Evolutionary conservation across 1,140 invertebrate genomes (phyloP).

Genomic region (Trissolcus basalis): DNA sequence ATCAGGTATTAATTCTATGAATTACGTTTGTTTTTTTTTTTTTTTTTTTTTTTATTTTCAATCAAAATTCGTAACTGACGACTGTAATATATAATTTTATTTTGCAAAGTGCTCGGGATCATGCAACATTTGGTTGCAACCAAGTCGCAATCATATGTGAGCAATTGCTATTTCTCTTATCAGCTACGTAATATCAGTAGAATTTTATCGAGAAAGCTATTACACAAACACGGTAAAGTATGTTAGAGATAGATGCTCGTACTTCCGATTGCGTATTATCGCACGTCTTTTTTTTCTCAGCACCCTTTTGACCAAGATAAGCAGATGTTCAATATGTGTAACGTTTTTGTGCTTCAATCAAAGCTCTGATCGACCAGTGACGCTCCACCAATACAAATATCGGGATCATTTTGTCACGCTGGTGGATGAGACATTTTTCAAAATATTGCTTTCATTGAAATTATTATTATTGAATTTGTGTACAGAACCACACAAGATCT

Average conservation of each 20-base stretch:
- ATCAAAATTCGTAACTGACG: too few relatives aligned
- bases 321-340: conserved; percentile 1
- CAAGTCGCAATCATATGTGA: conserved; percentile 17
- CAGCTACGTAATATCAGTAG: conserved; percentile 28
- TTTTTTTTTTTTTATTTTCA: too few relatives aligned
- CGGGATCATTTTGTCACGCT: too few relatives aligned
- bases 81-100: too few relatives aligned
- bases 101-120: too few relatives aligned
- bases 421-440: too few relatives aligned
- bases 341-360: conserved; percentile 17
- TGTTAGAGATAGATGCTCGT: conserved; percentile 35
- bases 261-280: conserved; percentile 43
- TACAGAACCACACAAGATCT: too few relatives aligned
- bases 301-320: conserved; percentile 18
- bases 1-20: too few relatives aligned
- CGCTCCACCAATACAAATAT: too few relatives aligned
- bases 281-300: conserved; percentile 14
- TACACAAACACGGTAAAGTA: conserved; percentile 29
- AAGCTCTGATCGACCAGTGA: neutral
- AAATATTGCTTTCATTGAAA: too few relatives aligned
- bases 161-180: conserved; percentile 36
- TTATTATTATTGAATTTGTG: too few relatives aligned
- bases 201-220: conserved; percentile 48
- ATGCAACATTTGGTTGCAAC: neutral
- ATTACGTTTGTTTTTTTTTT: too few relatives aligned